A percentile compares a stretch with the other conserved stretches of the same genome.
Conservation (phyloP, 1,140 invertebrate genomes). For the Stegodyphus mimosarum region DNA sequence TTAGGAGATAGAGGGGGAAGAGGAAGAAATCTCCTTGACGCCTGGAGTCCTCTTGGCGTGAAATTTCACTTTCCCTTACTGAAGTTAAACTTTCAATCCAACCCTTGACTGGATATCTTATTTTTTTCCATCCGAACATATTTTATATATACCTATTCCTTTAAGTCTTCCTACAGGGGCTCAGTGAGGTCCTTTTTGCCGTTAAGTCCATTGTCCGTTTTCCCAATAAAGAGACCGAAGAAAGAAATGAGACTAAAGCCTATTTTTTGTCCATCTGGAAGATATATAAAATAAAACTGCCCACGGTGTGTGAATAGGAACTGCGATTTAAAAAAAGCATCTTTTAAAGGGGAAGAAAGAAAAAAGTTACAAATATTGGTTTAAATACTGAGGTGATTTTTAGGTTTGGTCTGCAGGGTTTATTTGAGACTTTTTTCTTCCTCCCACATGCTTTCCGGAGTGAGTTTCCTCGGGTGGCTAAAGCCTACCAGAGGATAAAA, state of each 20-base stretch:
- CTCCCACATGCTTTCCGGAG: slow-evolving; percentile 6
- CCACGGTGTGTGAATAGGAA: slow-evolving; percentile 34
- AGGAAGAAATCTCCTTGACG: slow-evolving; percentile 5
- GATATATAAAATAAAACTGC: slow-evolving; percentile 55
- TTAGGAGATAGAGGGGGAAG: neutral
- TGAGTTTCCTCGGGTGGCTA: slow-evolving; percentile 15
- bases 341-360: too few species aligned
- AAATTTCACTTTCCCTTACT: slow-evolving; percentile 48
- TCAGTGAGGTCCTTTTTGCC: neutral
- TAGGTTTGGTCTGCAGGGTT: slow-evolving; percentile 18
- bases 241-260: slow-evolving; percentile 28
- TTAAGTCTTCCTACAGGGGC: neutral
- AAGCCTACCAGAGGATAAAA: slow-evolving; percentile 15
- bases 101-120: slow-evolving; percentile 53
- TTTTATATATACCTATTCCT: slow-evolving; percentile 10
- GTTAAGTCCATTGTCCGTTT: slow-evolving; percentile 45
- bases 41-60: slow-evolving; percentile 46
- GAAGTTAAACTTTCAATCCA: slow-evolving; percentile 45
- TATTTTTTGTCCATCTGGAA: slow-evolving; percentile 39
- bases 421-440: slow-evolving; percentile 13
- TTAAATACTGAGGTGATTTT: slow-evolving; percentile 57
- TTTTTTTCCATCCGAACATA: slow-evolving; percentile 35
- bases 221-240: slow-evolving; percentile 41
- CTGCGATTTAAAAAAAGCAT: neutral
- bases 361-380: neutral